These are phyloP conservation scores for Oligia fasciuncula DNA, from an alignment of 2,888 invertebrate genomes.

Conservation along the genomic window DNA sequence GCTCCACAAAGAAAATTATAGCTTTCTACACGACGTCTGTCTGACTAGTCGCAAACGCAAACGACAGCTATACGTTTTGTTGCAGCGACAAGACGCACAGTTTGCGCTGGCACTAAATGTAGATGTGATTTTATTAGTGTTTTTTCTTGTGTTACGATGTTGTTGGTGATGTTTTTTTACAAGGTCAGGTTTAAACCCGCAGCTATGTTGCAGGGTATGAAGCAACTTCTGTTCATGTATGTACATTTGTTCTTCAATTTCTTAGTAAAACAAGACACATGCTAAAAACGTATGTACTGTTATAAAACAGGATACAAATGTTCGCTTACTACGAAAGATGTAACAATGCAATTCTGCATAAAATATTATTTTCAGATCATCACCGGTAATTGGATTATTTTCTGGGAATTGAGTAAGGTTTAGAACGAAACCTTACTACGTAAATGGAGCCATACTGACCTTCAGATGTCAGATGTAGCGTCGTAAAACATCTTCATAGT, in stretches of 20 bases:
- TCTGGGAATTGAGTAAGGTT: constrained; percentile 30
- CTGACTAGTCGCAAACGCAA: not conserved
- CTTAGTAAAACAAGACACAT: not conserved
- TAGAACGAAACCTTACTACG: constrained; percentile 52
- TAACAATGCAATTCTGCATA: not conserved
- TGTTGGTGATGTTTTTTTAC: not conserved
- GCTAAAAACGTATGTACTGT: not conserved
- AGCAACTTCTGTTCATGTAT: not conserved
- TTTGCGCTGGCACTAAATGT: not conserved
- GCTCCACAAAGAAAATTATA: not conserved
- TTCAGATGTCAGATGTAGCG: not conserved
- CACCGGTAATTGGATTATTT: constrained; percentile 25
- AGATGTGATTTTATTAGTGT: not conserved
- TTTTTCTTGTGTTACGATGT: constrained; percentile 10
- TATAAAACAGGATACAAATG: constrained; percentile 2
- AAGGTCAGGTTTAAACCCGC: constrained; percentile 12
- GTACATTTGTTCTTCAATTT: not conserved
- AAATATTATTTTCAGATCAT: constrained; percentile 17
- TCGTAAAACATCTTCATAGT: not conserved
- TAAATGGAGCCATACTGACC: constrained; percentile 34
- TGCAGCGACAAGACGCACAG: not conserved
- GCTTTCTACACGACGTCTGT: not conserved
- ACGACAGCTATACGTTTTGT: not conserved
- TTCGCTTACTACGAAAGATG: not conserved
- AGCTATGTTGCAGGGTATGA: not conserved